Conservation (phyloP, 2,888 invertebrate species). For the Dicycla oo region DNA sequence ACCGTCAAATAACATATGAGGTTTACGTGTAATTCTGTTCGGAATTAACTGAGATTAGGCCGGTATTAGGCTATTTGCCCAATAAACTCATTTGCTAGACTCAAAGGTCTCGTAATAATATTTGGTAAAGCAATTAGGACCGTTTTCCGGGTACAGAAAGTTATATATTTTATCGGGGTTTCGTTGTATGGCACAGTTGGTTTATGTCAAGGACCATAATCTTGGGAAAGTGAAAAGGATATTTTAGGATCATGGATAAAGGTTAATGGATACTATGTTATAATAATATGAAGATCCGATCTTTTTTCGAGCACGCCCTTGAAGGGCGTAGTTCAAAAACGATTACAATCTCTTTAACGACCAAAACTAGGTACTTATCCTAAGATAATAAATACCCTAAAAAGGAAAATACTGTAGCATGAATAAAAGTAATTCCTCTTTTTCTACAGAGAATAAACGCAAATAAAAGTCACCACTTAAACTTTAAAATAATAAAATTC, state of each 20-base stretch:
- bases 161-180: conserved; percentile 43
- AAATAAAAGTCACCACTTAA: conserved; percentile 26
- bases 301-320: conserved; percentile 18
- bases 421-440: conserved; percentile 9
- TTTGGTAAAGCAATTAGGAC: conserved; percentile 47
- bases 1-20: conserved; percentile 45
- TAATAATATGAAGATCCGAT: conserved; percentile 18
- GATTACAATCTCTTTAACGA: background rate
- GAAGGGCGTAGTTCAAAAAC: background rate
- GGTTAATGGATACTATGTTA: conserved; percentile 21
- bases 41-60: conserved; percentile 57
- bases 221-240: conserved; percentile 37
- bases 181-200: conserved; percentile 31
- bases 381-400: background rate
- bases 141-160: conserved; percentile 34
- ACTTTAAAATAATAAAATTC: conserved; percentile 36
- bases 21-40: conserved; percentile 54
- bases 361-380: background rate
- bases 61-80: conserved; percentile 47
- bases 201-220: conserved; percentile 21
- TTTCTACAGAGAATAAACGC: conserved; percentile 4
- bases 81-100: conserved; percentile 47
- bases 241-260: conserved; percentile 31
- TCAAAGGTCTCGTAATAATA: conserved; percentile 37
- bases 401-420: background rate